A percentile compares a stretch with the other conserved stretches of the same genome.
Evolutionary conservation across 2,113 vertebrate species (phyloP).

Genomic region (Pelodiscus sinensis): DNA sequence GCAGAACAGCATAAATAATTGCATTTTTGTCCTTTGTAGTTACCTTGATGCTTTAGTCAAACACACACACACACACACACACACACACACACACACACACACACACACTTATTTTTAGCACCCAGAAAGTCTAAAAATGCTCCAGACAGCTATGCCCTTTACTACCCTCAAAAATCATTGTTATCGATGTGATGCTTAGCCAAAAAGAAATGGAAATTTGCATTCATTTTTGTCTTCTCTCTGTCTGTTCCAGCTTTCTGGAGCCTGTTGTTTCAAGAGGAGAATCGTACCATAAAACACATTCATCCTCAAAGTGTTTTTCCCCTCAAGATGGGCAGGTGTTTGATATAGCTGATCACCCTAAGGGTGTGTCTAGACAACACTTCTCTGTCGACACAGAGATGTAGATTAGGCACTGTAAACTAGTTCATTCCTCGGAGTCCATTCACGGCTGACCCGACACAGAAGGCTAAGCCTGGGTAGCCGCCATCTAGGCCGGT

Average conservation of each 20-base stretch:
- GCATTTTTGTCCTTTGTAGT: not conserved
- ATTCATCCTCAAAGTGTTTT: not conserved
- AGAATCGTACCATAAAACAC: not conserved
- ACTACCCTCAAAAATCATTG: slow-evolving; percentile 41
- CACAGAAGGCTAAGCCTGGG: too few relatives aligned
- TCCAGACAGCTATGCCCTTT: not conserved
- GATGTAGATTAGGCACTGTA: too few relatives aligned
- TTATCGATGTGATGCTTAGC: not conserved
- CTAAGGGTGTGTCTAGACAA: not conserved
- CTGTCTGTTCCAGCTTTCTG: not conserved
- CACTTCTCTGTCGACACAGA: too few relatives aligned
- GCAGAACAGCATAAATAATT: slow-evolving; percentile 29
- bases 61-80: not conserved
- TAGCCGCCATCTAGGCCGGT: too few relatives aligned
- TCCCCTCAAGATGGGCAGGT: not conserved
- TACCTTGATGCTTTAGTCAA: slow-evolving; percentile 37
- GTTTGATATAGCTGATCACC: not conserved
- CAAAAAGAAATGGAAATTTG: not conserved
- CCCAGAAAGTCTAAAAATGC: not conserved
- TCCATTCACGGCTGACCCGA: too few relatives aligned
- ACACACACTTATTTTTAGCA: slow-evolving; percentile 34
- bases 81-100: not conserved
- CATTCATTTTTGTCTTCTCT: fast-evolving
- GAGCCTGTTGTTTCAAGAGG: not conserved
- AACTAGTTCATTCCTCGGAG: too few relatives aligned